These are phyloP conservation scores for Chaetops frenatus DNA, from an alignment of 2,113 vertebrate species.

Conservation along the genomic window DNA sequence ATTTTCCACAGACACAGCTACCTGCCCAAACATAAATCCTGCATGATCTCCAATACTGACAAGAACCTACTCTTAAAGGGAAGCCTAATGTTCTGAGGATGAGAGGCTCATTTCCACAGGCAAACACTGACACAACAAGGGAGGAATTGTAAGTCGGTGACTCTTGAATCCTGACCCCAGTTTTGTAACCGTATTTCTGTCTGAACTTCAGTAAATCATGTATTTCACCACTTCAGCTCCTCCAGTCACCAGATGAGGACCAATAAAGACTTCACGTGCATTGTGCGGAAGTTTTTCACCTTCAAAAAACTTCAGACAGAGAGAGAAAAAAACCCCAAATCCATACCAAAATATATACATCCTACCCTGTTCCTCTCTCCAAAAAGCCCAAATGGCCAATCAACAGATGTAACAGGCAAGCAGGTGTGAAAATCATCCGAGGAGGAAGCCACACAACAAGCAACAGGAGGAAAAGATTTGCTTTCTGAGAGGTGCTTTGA, in stretches of 20 bases:
- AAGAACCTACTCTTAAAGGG: neutral
- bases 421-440: neutral
- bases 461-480: neutral
- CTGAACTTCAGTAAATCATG: neutral
- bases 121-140: neutral
- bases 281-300: too few relatives aligned
- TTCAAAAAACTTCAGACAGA: too few relatives aligned
- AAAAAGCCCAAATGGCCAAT: neutral
- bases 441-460: neutral
- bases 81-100: neutral
- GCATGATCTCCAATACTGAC: neutral
- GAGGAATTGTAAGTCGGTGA: neutral
- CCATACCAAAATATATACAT: neutral
- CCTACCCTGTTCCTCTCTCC: neutral
- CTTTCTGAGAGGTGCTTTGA: neutral
- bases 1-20: neutral
- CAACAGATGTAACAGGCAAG: neutral
- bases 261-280: neutral
- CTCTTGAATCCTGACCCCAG: neutral
- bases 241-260: neutral
- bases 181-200: neutral
- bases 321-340: neutral
- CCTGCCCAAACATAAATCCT: neutral
- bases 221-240: neutral
- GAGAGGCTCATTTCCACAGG: neutral